Base-by-base conservation (phyloP, 2,888 invertebrate species). In the Tricholauxania praeusta region DNA sequence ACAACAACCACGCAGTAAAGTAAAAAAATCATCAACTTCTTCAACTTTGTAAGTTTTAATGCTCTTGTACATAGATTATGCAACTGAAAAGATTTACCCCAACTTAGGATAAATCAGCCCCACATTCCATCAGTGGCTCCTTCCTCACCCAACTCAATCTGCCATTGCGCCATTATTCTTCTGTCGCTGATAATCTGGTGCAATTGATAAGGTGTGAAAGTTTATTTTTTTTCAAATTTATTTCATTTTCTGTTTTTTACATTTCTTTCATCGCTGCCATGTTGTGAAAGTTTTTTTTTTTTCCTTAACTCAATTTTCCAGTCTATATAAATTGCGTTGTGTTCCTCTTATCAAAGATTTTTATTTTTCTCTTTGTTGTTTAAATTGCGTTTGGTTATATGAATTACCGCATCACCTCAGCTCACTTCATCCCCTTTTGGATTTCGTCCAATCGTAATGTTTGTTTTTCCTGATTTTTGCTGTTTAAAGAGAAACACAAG, bases 151-250 rank as follows among this genome's bases (percentile, higher is more conserved):
- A 39, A 39, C 39, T 39, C 39, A 39, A 39, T 39, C 39, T 39
- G 39, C 39, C 39, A 39, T 39, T 39, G 39, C 53, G 53, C 53
- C 39, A 28, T 60, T 19, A 12, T 60, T 60, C 59, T 28, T 28
- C 15, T 60, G 59, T 60, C 59, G 64, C 64, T 64, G 64, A 49
- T 64, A 64, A 64, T 64, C 64, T 64, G 19, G 51, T 64, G 64
- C 64, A 64, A 64, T 64, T 64, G 64, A 64, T 64, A 64, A 64
- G 64, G 64, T 64, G 64, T 64, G 51, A 64, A 64, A 64, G 17
- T 64, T 39, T 39, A 1, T 39, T 39, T 32, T 39, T 39, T 64
- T 64, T 64, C 14, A 64, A 64, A 64, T 64, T 64, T 64, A 64
- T 64, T 64, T 64, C 8, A 49, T 19, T 64, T 49, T 60, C 59